A percentile compares a stretch with the other conserved stretches of the same genome.
phyloP scores from a whole-genome alignment of 2,797 vertebrate species.

The Basileuterus tristriatus region DNA sequence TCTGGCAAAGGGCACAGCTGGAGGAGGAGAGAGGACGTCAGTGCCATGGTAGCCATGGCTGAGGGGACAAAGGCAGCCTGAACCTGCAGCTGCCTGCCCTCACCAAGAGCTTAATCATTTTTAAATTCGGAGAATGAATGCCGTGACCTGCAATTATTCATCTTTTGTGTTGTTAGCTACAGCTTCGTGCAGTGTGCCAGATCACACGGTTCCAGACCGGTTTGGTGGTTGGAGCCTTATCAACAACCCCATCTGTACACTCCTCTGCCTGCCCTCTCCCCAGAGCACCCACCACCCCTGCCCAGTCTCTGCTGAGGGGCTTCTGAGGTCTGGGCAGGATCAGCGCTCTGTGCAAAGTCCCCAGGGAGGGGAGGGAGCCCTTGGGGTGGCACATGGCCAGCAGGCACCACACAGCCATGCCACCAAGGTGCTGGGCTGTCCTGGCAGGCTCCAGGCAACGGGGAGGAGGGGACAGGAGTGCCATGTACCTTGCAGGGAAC shows the following conservation, averaged over 20 bases:
- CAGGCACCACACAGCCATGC: neutral
- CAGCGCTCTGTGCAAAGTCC: neutral
- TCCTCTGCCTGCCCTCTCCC: neutral
- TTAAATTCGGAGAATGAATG: conserved; percentile 19
- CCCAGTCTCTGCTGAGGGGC: neutral
- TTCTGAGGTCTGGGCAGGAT: neutral
- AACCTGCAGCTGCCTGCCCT: conserved; percentile 52
- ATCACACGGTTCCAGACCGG: conserved; percentile 32
- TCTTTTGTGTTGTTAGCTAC: conserved; percentile 55
- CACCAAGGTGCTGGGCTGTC: rapidly evolving
- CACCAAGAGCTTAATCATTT: neutral
- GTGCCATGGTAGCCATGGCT: neutral
- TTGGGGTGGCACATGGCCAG: neutral
- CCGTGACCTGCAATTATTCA: conserved; percentile 26
- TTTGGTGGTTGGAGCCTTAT: conserved; percentile 25
- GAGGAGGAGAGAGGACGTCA: neutral
- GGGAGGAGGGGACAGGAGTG: neutral
- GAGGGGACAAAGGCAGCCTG: conserved; percentile 13
- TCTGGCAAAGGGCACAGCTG: rapidly evolving
- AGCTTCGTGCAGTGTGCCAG: neutral
- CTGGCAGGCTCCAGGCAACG: rapidly evolving
- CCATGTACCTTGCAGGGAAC: conserved; percentile 30
- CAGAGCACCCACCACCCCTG: rapidly evolving
- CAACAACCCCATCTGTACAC: neutral
- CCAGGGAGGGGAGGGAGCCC: neutral